Evolutionary conservation across 1,140 invertebrate genomes (phyloP).

Genomic region (Rhagoletis zephyria): DNA sequence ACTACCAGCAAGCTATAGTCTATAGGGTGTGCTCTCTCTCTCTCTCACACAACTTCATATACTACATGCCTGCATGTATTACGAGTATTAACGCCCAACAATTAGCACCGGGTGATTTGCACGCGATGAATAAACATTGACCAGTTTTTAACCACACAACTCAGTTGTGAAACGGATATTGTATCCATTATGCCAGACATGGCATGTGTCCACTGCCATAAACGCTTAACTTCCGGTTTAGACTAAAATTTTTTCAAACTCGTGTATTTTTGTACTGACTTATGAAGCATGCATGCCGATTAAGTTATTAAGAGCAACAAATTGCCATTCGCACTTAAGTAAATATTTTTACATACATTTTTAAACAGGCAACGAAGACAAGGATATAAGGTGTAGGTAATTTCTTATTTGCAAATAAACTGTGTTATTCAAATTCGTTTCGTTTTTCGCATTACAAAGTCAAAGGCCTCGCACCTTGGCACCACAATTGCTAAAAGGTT

Average conservation of each 20-base stretch:
- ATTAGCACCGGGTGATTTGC: slow-evolving; percentile 43
- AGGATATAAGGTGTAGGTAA: no score
- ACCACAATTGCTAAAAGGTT: no score
- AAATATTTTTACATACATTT: slow-evolving; percentile 19
- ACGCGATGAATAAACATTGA: slow-evolving; percentile 28
- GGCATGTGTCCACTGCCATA: slow-evolving; percentile 23
- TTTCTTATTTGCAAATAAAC: no score
- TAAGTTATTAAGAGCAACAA: slow-evolving; percentile 44
- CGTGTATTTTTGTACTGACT: not conserved
- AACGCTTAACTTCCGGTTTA: slow-evolving; percentile 42
- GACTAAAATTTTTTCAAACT: not conserved
- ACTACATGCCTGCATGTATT: not conserved
- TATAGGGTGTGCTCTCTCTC: not conserved
- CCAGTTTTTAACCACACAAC: not conserved
- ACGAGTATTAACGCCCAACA: slow-evolving; percentile 39
- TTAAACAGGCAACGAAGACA: not conserved
- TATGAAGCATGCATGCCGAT: slow-evolving; percentile 15
- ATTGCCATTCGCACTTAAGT: slow-evolving; percentile 27
- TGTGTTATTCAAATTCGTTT: no score
- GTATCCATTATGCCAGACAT: not conserved
- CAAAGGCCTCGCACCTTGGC: no score
- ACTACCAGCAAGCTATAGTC: no score
- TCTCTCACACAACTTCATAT: not conserved
- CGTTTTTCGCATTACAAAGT: no score
- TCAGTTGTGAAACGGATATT: not conserved